Base-by-base conservation (phyloP, 2,113 vertebrate species). In the Pangasianodon gigas region DNA sequence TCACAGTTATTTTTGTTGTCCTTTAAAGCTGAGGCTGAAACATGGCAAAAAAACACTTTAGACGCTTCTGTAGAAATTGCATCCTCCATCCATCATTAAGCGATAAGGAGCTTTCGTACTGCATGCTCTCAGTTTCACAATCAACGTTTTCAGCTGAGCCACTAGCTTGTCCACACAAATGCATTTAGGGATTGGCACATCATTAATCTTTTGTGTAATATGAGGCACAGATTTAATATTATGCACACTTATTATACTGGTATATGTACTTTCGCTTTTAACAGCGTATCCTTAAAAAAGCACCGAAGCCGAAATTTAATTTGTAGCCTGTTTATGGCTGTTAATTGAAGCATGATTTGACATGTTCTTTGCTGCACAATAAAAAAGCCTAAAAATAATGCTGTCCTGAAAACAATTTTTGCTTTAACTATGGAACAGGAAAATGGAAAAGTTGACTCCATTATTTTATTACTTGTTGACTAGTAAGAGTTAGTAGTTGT, bases 71-170 rank as follows among this genome's bases (percentile, higher is more conserved):
- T 51, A 80, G 26, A n/a, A 26, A 51, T 80, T 51, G 48, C 77
- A 77, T 46, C 77, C 46, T n/a, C 77, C 26, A 51, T 80, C 46
- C 46, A 29, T 80, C 77, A 80, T 80, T 80, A 80, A 80, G 46
- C 26, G 3, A 41, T 83, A 41, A 83, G 9, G 10, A 83, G 19
- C 4, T 58, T 83, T 83, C 3, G 2, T 83, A 19, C 16, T 83
- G 8, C 19, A 58, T 7, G 19, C 32, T 60, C 32, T 21, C 18
- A 37, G 24, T 79, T 48, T 48, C 75, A 48, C 75, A 48, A 75
- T 75, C 16, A 44, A 51, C 13, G 0, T 80, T 80, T 79, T 79
- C 11, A 51, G 10, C 80, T 83, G 32, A 83, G 52, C 52, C 52
- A 56, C 80, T n/a, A 58, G 54, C n/a, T 83, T 41, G 80, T 83